These are phyloP conservation scores for Hydropotes inermis DNA, from an alignment of 2,113 vertebrate species.

Conservation along the genomic window DNA sequence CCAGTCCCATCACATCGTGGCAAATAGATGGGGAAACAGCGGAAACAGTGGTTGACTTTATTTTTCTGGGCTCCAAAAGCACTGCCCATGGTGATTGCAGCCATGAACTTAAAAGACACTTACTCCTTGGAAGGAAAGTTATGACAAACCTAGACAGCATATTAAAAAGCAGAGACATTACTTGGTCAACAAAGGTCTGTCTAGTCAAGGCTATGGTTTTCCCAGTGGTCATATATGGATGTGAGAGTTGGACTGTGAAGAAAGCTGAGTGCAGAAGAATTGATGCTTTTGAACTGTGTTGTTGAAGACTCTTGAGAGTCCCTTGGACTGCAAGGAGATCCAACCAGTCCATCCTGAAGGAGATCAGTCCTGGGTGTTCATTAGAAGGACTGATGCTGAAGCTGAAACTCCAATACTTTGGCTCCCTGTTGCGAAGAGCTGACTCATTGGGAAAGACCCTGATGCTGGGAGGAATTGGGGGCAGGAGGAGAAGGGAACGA, in stretches of 20 bases:
- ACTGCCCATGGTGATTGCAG: neutral
- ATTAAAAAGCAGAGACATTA: neutral
- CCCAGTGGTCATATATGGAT: neutral
- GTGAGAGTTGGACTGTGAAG: neutral
- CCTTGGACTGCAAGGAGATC: neutral
- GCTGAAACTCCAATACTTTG: neutral
- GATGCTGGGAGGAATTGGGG: neutral
- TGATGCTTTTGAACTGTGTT: neutral
- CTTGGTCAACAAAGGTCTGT: neutral
- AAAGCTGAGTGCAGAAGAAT: rapidly evolving
- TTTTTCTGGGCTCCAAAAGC: neutral
- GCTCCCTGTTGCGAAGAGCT: neutral
- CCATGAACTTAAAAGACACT: neutral
- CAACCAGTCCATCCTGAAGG: neutral
- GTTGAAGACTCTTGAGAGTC: too few species aligned
- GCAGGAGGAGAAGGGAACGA: neutral
- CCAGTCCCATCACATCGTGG: rapidly evolving
- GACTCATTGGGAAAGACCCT: neutral
- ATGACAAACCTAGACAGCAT: neutral
- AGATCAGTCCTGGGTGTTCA: neutral
- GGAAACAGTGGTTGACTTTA: neutral
- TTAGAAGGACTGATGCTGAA: neutral
- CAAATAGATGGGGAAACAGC: neutral
- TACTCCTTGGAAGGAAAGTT: neutral
- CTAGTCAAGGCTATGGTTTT: neutral